These are phyloP conservation scores for Cataglyphis albicans DNA, from an alignment of 2,888 invertebrate genomes.

Conservation along the genomic window DNA sequence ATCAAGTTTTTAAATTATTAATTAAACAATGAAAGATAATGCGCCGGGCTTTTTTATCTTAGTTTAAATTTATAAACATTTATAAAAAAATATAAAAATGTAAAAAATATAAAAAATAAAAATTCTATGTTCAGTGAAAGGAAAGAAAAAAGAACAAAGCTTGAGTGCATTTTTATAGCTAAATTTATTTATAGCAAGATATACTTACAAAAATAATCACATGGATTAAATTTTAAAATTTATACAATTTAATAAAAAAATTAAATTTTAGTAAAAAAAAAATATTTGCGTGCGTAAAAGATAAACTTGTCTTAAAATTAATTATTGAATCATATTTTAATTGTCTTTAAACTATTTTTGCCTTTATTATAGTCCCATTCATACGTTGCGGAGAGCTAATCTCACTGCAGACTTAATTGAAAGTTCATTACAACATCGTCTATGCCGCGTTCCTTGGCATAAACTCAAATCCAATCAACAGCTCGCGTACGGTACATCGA, in stretches of 20 bases:
- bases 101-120: background rate
- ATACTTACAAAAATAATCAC: background rate
- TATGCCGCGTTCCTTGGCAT: conserved; percentile 43
- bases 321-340: background rate
- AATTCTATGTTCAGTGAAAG: background rate
- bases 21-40: background rate
- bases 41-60: background rate
- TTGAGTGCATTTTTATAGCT: background rate
- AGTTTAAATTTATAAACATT: background rate
- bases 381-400: conserved; percentile 66
- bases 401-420: conserved; percentile 70
- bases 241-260: background rate
- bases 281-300: background rate
- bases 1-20: background rate
- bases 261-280: background rate
- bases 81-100: background rate
- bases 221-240: background rate
- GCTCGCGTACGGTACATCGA: conserved; percentile 41
- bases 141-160: background rate
- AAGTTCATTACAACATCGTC: conserved; percentile 59
- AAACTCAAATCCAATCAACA: conserved; percentile 52
- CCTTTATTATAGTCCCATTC: conserved; percentile 5
- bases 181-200: background rate
- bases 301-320: background rate
- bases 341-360: background rate